Conservation (phyloP, 2,113 vertebrate genomes). For the Heterochromis multidens region DNA sequence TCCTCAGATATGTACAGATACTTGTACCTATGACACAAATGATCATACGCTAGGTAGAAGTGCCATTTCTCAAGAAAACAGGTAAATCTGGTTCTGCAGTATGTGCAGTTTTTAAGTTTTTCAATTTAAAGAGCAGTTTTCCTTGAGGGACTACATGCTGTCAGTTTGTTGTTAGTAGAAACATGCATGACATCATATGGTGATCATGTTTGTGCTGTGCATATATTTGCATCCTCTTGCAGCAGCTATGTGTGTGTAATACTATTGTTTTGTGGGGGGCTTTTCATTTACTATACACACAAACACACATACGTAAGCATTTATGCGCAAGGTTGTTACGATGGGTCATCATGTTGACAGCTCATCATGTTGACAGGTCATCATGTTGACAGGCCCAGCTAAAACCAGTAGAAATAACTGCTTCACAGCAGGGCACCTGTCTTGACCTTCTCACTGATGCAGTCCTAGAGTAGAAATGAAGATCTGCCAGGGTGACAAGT, state of each 20-base stretch:
- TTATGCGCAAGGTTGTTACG: neutral
- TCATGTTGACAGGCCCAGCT: neutral
- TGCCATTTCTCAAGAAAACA: neutral
- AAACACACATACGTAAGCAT: neutral
- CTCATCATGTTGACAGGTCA: neutral
- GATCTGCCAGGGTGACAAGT: neutral
- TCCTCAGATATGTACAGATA: neutral
- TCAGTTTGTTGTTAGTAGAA: neutral
- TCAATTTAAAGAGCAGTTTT: neutral
- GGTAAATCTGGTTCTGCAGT: neutral
- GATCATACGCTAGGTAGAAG: neutral
- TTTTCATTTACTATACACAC: neutral
- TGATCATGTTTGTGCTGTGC: neutral
- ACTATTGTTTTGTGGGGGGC: too few species aligned
- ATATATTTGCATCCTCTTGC: neutral
- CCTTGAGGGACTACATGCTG: neutral
- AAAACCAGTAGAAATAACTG: constrained; percentile 2
- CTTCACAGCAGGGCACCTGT: constrained; percentile 33
- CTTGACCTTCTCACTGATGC: constrained; percentile 20
- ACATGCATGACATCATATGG: neutral
- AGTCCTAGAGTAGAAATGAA: constrained; percentile 7
- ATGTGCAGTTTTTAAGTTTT: neutral
- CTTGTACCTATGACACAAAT: neutral
- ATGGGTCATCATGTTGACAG: neutral
- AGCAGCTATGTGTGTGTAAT: neutral